Conservation (phyloP, 2,888 invertebrate species). For the Meghimatium bilineatum region DNA sequence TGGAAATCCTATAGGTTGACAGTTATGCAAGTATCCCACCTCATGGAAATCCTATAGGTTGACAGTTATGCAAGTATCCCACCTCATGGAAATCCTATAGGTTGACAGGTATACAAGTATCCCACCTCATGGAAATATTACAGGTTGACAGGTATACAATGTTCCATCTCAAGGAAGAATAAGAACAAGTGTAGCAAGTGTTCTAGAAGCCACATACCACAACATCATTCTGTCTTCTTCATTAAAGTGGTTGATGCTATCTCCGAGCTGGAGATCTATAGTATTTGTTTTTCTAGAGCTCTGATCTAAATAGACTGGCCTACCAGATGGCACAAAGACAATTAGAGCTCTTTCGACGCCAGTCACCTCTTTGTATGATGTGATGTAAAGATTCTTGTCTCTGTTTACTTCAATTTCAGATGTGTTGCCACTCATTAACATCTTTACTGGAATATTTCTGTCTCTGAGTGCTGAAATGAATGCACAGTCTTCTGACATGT, state of each 20-base stretch:
- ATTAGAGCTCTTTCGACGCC: constrained; percentile 49
- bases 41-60: no score
- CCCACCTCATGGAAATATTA: no score
- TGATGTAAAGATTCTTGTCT: constrained; percentile 39
- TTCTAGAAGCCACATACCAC: constrained; percentile 51
- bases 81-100: no score
- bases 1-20: no score
- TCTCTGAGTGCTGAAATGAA: constrained; percentile 25
- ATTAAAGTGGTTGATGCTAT: constrained; percentile 18
- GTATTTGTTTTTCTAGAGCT: not conserved
- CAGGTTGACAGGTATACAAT: not conserved
- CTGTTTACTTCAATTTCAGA: constrained; percentile 35
- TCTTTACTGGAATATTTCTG: constrained; percentile 30
- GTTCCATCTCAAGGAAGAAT: constrained; percentile 32
- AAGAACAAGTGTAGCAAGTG: constrained; percentile 41
- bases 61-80: no score
- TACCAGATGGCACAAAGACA: constrained; percentile 42
- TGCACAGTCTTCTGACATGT: not conserved
- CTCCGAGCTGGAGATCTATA: constrained; percentile 37
- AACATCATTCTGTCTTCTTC: constrained; percentile 37
- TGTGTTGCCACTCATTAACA: constrained; percentile 17
- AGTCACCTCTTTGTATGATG: constrained; percentile 46
- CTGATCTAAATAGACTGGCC: not conserved
- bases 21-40: no score
- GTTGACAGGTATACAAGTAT: no score